Base-by-base conservation (phyloP, 2,888 invertebrate species). In the Bombylius discolor region DNA sequence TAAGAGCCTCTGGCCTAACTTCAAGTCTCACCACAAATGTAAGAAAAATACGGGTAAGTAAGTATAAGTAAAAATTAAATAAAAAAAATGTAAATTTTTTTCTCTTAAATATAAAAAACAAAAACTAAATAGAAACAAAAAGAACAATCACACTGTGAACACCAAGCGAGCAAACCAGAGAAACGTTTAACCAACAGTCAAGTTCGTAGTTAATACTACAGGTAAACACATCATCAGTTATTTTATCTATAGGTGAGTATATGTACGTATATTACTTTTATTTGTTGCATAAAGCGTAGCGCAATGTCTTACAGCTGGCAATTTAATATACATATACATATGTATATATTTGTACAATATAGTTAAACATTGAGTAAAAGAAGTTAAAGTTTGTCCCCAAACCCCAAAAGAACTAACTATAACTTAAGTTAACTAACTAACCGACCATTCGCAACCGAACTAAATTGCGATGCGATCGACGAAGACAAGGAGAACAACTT, bases 1-100 rank as follows among this genome's bases (percentile, higher is more conserved):
- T 47, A 54, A 51, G 23, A 36, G 55, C 55, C 55, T 55, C 51
- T 51, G 55, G 47, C 39, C 11, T 42, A 1, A 42, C 39, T 42
- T 11, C 1, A 42, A 8, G 8, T 42, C 8, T 11, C 39, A 42
- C 39, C 39, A 11, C 4, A 42, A 8, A 42, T 11, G 12, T 11
- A 42, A 42, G 11, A 11, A 42, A 42, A 42, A 8, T 7, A 36
- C 34, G 8, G 34, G 34, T 36, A 36, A 36, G 34, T 36, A 7
- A 7, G 34, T 36, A 36, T 36, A 36, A 36, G 34, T 7, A 36
- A 36, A 42, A 42, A 11, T 42, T 11, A 42, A 42, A 42, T 42
- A 1, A 36, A 36, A 36, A 23, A 36, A 36, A 36, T 8, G 23
- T 23, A 23, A 2, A 23, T 23, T 2, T 23, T 2, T 23, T 23